Conservation (phyloP, 2,888 invertebrate species). For the Elysia crispata region DNA sequence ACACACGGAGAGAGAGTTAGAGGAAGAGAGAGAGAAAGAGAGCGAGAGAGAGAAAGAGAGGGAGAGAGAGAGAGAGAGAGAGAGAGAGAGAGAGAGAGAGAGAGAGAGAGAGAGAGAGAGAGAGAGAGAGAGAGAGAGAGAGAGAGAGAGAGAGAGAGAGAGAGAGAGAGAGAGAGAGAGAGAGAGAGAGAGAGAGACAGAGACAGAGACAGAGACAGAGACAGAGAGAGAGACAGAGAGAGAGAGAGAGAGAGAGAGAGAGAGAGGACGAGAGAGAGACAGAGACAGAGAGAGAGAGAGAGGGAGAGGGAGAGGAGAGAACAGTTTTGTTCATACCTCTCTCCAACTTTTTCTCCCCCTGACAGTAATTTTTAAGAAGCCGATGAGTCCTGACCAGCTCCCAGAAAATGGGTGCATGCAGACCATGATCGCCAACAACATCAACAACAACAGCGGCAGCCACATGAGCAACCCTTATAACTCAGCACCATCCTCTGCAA, state of each 20-base stretch:
- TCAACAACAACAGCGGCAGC: background rate
- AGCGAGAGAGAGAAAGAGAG: slow-evolving; percentile 9
- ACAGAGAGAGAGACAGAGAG: background rate
- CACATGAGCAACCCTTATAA: background rate
- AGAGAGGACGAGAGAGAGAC: background rate
- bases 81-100: slow-evolving; percentile 22
- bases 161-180: slow-evolving; percentile 13
- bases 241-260: slow-evolving; percentile 5
- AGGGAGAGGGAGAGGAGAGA: background rate
- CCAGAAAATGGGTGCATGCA: too few relatives aligned
- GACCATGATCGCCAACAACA: too few relatives aligned
- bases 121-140: slow-evolving; percentile 1
- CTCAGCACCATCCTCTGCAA: background rate
- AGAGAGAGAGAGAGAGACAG: slow-evolving; percentile 1
- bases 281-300: slow-evolving; percentile 1
- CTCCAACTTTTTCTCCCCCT: background rate
- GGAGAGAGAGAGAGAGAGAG: slow-evolving; percentile 19
- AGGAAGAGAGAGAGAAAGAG: slow-evolving; percentile 9
- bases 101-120: background rate
- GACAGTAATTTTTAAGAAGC: background rate
- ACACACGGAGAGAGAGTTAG: background rate
- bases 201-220: slow-evolving; percentile 3
- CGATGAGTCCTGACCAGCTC: background rate
- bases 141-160: slow-evolving; percentile 17
- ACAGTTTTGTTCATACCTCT: background rate